phyloP scores from a whole-genome alignment of 1,140 invertebrate species.

The Trichoplusia ni region DNA sequence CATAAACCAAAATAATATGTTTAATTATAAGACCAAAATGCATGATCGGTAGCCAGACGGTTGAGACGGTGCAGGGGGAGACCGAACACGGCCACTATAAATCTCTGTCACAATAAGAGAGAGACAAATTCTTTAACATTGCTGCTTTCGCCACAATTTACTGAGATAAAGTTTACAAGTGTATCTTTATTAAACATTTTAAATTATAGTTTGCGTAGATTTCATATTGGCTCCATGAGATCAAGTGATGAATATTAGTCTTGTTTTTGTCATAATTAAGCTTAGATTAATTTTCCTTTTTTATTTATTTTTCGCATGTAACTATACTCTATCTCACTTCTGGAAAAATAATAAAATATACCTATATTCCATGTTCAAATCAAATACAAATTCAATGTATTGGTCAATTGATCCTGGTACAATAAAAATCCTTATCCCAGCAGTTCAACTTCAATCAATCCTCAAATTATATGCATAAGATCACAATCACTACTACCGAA shows the following conservation, averaged over 20 bases:
- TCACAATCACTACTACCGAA: too few species aligned
- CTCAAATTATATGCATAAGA: too few species aligned
- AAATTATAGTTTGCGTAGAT: too few species aligned
- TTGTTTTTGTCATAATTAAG: too few species aligned
- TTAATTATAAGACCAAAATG: not conserved
- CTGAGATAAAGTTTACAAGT: not conserved
- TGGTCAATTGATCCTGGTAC: slow-evolving; percentile 4
- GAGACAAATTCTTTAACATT: slow-evolving; percentile 39
- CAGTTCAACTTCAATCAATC: not conserved
- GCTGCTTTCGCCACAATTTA: not conserved
- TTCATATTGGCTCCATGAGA: too few species aligned
- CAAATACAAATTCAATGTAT: not conserved
- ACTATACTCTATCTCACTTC: too few species aligned
- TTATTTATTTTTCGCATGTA: too few species aligned
- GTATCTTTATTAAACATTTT: too few species aligned
- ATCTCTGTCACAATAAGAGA: slow-evolving; percentile 40
- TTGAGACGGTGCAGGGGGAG: slow-evolving; percentile 9
- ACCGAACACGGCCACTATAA: slow-evolving; percentile 32
- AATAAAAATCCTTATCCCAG: not conserved
- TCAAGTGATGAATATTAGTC: too few species aligned
- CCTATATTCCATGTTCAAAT: too few species aligned
- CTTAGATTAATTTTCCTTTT: too few species aligned
- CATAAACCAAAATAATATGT: not conserved
- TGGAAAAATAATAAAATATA: not conserved
- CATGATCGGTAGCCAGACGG: not conserved